Percentiles rank a stretch among this genome's conserved stretches.
phyloP scores from a whole-genome alignment of 1,140 invertebrate genomes.

The Camponotus floridanus region DNA sequence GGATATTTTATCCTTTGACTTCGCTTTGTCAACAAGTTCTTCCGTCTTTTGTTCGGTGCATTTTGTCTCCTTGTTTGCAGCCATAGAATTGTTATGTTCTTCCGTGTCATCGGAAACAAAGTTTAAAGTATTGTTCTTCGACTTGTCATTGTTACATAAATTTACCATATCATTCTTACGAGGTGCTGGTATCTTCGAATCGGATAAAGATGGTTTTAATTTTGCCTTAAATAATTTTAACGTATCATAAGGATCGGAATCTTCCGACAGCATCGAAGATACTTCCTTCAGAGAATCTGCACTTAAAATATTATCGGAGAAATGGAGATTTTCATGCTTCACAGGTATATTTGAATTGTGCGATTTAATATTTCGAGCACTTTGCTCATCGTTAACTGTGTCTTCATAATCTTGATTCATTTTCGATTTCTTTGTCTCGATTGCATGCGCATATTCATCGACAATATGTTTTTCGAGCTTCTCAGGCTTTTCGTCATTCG shows the following conservation, averaged over 20 bases:
- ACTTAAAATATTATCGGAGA: constrained; percentile 61
- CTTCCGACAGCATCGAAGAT: constrained; percentile 76
- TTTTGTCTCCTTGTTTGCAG: constrained; percentile 45
- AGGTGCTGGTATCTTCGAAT: constrained; percentile 69
- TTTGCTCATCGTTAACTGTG: constrained; percentile 42
- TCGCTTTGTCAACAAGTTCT: constrained; percentile 68
- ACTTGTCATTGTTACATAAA: constrained; percentile 62
- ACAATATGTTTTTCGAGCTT: constrained; percentile 36
- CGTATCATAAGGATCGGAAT: constrained; percentile 82
- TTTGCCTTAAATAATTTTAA: constrained; percentile 83
- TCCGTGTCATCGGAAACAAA: constrained; percentile 25
- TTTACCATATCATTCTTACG: not conserved
- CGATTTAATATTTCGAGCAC: constrained; percentile 34
- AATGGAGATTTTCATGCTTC: constrained; percentile 45
- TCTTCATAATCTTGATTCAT: constrained; percentile 38
- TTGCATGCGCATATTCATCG: constrained; percentile 5
- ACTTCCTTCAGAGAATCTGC: constrained; percentile 76
- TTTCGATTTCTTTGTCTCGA: constrained; percentile 37
- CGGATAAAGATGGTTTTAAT: constrained; percentile 74
- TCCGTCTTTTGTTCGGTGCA: constrained; percentile 6
- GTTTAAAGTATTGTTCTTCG: constrained; percentile 45
- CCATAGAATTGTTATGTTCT: constrained; percentile 68
- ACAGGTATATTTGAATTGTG: constrained; percentile 20
- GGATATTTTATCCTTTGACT: constrained; percentile 77
- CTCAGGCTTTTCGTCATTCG: constrained; percentile 39